These are phyloP conservation scores for Phalanger gymnotis DNA, from an alignment of 2,797 vertebrate species.

Conservation along the genomic window DNA sequence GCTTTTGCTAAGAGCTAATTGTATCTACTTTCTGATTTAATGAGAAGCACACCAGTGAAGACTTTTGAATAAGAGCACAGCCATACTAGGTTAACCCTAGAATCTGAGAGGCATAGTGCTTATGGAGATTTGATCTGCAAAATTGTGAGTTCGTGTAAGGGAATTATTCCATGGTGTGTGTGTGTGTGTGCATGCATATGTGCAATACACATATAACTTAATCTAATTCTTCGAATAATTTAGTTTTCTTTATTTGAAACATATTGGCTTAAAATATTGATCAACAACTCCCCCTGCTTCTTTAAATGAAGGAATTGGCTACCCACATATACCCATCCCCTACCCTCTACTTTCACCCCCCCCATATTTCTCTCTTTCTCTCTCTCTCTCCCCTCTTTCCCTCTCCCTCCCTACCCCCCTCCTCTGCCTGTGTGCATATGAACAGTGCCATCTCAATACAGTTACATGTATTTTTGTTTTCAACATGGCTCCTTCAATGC, in stretches of 20 bases:
- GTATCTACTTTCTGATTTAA: not conserved
- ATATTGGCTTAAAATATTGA: not conserved
- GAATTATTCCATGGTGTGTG: not conserved
- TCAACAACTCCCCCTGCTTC: not conserved
- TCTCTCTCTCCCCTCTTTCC: too few species aligned
- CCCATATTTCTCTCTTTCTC: too few species aligned
- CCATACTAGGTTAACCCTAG: not conserved
- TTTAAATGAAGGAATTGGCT: not conserved
- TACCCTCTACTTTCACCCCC: too few species aligned
- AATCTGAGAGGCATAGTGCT: not conserved
- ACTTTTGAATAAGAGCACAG: too few species aligned
- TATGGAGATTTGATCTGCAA: not conserved
- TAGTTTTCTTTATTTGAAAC: not conserved
- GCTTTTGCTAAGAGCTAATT: not conserved
- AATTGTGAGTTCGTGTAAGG: not conserved
- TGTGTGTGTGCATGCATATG: too few species aligned
- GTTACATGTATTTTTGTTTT: not conserved
- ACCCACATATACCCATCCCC: not conserved
- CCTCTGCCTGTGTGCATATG: too few species aligned
- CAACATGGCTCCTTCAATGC: not conserved
- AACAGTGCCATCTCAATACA: not conserved
- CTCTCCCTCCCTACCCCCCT: too few species aligned
- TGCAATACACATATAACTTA: not conserved
- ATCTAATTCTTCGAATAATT: not conserved
- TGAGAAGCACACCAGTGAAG: not conserved